Percentiles rank a stretch among this genome's conserved stretches.
Conservation (phyloP, 1,140 invertebrate species). For the Cyclargus thomasi region DNA sequence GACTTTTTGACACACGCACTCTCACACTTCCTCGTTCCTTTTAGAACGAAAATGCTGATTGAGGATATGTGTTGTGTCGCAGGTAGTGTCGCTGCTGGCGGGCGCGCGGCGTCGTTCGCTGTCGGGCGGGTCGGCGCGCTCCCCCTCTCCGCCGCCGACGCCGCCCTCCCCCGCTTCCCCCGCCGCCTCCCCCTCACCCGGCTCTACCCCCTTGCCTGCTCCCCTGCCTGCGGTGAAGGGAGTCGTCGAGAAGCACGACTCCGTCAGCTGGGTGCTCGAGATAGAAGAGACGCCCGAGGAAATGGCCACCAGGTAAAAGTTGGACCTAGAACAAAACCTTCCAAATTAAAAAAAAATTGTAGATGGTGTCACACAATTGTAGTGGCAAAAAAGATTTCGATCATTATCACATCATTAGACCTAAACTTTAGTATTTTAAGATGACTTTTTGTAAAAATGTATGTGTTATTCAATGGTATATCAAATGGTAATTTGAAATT, state of each 20-base stretch:
- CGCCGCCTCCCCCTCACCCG: constrained; percentile 71
- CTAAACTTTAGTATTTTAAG: no score
- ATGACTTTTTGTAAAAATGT: no score
- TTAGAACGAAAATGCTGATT: no score
- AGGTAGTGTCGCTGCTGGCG: constrained; percentile 62
- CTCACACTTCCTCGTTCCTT: no score
- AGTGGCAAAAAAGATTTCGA: no score
- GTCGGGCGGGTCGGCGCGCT: constrained; percentile 48
- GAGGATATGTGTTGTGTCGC: constrained; percentile 8
- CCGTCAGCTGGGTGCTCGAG: constrained; percentile 88
- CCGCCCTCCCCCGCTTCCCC: constrained; percentile 73
- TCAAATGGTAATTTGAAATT: no score
- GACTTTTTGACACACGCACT: no score
- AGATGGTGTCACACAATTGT: no score
- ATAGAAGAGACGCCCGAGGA: constrained; percentile 82
- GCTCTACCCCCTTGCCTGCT: constrained; percentile 50
- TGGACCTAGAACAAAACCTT: no score
- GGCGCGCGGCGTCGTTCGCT: constrained; percentile 59
- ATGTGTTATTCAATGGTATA: no score
- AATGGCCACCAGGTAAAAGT: constrained; percentile 75
- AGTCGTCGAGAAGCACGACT: constrained; percentile 88
- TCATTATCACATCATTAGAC: no score
- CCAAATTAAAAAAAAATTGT: no score
- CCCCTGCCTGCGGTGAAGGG: constrained; percentile 83
- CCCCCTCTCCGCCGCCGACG: constrained; percentile 19